Conservation (phyloP, 2,797 vertebrate genomes). For the Geotrypetes seraphini region DNA sequence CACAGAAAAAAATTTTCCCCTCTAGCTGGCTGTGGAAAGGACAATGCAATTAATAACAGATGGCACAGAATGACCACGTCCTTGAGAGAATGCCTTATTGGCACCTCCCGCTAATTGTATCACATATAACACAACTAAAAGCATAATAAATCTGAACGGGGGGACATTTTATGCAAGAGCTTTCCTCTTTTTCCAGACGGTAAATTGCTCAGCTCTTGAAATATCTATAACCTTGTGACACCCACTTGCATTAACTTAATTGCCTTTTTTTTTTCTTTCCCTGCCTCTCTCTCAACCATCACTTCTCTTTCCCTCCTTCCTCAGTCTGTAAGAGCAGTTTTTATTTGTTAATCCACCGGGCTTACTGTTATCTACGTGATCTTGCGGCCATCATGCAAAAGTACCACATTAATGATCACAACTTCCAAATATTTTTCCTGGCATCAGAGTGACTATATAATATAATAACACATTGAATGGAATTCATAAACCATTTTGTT, state of each 20-base stretch:
- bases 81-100: slow-evolving; percentile 85
- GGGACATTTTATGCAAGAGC: slow-evolving; percentile 82
- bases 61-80: slow-evolving; percentile 80
- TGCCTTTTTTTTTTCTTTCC: slow-evolving; percentile 58
- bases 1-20: slow-evolving; percentile 57
- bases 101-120: slow-evolving; percentile 90
- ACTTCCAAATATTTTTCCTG: no score
- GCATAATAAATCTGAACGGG: slow-evolving; percentile 89
- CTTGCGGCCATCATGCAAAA: no score
- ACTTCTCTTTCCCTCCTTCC: slow-evolving; percentile 9
- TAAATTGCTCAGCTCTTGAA: slow-evolving; percentile 93
- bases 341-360: slow-evolving; percentile 2
- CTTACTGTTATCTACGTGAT: slow-evolving; percentile 6
- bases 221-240: slow-evolving; percentile 95
- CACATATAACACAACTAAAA: slow-evolving; percentile 94
- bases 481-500: no score
- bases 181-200: slow-evolving; percentile 75
- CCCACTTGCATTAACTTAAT: slow-evolving; percentile 92
- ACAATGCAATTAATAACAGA: slow-evolving; percentile 90
- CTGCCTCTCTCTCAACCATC: neutral
- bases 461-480: no score
- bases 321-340: slow-evolving; percentile 14
- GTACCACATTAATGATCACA: no score
- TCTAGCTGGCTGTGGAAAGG: slow-evolving; percentile 65
- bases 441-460: no score